Base-by-base conservation (phyloP, 2,113 vertebrate species). In the Rafetus swinhoei region DNA sequence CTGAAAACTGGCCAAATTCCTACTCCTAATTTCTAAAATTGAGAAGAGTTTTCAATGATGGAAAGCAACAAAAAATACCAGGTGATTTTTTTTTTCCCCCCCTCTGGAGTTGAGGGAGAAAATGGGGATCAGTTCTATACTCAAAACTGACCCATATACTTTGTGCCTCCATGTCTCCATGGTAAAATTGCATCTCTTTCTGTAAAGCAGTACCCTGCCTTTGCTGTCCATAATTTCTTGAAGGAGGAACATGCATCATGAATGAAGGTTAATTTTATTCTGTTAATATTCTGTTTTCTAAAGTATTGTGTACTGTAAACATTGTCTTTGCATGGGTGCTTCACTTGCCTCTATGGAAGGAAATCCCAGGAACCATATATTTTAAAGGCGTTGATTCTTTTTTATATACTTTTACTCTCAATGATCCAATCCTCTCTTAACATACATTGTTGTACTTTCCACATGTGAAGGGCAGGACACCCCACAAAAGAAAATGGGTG, bases 351-450 rank as follows among this genome's bases (percentile, higher is more conserved):
- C 94, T 86, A 6, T 62, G 39, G 77, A 90, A 96, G 86, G 88
- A 62, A 90, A 84, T 82, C 60, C 74, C 65, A 83, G 87, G 62
- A 90, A 94, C 94, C 59, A 84, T 83, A 55, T 45, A n/a, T 82
- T 94, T 81, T 89, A 88, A 90, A 96, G 92, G 39, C 86, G 62
- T 85, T 84, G 84, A 60, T 69, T 79, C 92, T 95, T 74, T 92
- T 65, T 22, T 82, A 24, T 79, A 93, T 0, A 0, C 81, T 54
- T 54, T 54, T 54, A 54, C 86, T 4, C n/a, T 59, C 19, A 72
- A 35, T 32, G 7, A 2, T 72, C n/a, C 65, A 35, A 65, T 65
- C 50, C 39, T 59, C 7, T 29, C 18, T 35, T 83, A 21, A 9
- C n/a, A 39, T 32, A 12, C 35, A 21, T 79, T 60, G 93, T 52